Base-by-base conservation (phyloP, 2,888 invertebrate genomes). In the Nemapogon koenigi region DNA sequence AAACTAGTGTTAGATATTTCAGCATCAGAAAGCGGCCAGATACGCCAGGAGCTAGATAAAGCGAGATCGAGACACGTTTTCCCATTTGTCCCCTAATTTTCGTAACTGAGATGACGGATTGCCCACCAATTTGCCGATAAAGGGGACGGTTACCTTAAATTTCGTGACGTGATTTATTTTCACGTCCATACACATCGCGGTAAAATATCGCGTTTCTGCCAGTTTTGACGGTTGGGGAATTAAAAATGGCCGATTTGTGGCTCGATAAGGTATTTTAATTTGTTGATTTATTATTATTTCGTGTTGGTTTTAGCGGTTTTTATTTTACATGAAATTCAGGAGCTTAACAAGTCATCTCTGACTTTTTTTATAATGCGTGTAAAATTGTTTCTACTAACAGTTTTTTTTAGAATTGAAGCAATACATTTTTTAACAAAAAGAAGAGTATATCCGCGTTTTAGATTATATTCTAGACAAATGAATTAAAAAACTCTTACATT, bases 151-250 rank as follows among this genome's bases (percentile, higher is more conserved):
- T 33, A 19, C 33, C 33, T 19, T 33, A 19, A 33, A 33, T 33
- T 33, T 33, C 19, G 33, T 33, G 33, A 33, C 33, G 33, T 33
- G 33, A 33, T 33, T 33, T 33, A 33, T 33, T 33, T 19, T 11
- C 17, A 19, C 33, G 33, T 33, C 33, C 33, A 33, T 18, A 33
- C 19, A 19, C 19, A 33, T 19, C 17, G 19, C 18, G 33, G 33
- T 33, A 33, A 33, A 33, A 33, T 33, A 33, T 33, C 2, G 33
- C 16, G 13, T 13, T 18, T 13, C 11, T 19, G 33, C 17, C 33
- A 33, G 19, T 33, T 33, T 33, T 33, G 33, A 33, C 33, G 19
- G 14, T 33, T 33, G n/a, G 10, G 33, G 33, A 33, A 33, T 33
- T 33, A 33, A 33, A 33, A 33, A 33, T 33, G 33, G 33, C 33